Evolutionary conservation across 2,113 vertebrate species (phyloP).

Genomic region (Antennarius striatus): DNA sequence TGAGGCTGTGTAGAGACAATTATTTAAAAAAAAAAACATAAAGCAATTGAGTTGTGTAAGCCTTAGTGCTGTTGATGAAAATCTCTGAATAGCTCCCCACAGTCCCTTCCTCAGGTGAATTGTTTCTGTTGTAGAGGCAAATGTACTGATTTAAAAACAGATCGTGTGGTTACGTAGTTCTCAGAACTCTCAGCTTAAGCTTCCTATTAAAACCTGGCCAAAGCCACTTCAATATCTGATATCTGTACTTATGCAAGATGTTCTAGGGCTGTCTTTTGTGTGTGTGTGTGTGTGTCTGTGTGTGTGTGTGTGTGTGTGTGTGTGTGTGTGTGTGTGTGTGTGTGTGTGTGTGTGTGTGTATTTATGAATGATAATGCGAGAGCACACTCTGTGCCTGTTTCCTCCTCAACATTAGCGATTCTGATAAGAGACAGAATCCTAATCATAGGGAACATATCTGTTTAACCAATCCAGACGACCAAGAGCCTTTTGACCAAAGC

Average conservation of each 20-base stretch:
- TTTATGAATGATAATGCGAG: conserved; percentile 31
- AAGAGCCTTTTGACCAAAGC: conserved; percentile 23
- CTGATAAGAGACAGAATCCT: conserved; percentile 9
- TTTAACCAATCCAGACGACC: conserved; percentile 32
- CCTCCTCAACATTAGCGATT: conserved; percentile 23
- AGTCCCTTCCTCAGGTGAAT: conserved; percentile 5
- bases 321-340: conserved; percentile 14
- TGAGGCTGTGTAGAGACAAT: not conserved
- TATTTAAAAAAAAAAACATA: not conserved
- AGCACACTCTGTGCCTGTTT: conserved; percentile 32
- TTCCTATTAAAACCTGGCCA: not conserved
- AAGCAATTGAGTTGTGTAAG: conserved; percentile 7
- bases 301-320: conserved; percentile 21
- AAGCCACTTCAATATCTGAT: conserved; percentile 12
- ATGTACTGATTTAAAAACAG: conserved; percentile 26
- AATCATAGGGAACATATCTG: conserved; percentile 33
- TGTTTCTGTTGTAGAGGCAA: conserved; percentile 1
- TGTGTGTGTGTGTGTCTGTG: conserved; percentile 11
- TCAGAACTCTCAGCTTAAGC: conserved; percentile 8
- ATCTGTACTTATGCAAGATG: conserved; percentile 1
- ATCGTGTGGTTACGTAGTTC: not conserved
- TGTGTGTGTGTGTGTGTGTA: conserved; percentile 16
- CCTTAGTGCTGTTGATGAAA: conserved; percentile 6
- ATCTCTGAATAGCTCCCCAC: conserved; percentile 4
- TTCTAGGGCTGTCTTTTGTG: conserved; percentile 19